phyloP scores from a whole-genome alignment of 2,888 invertebrate species.

The Lymantria dispar region DNA sequence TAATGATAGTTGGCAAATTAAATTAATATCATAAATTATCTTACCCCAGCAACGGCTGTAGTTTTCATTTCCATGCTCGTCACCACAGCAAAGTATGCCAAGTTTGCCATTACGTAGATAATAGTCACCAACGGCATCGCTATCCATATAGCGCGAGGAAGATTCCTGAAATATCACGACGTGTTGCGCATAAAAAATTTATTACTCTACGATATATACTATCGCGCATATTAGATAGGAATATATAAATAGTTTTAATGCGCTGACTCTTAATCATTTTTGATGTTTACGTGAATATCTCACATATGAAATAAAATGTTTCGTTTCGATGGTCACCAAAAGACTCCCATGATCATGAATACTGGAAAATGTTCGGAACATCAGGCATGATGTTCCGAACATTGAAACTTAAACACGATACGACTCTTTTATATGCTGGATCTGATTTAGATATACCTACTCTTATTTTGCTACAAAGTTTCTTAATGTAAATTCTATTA shows the following conservation, averaged over 20 bases:
- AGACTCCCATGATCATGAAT: too few species aligned
- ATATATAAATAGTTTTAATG: background rate
- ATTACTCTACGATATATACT: constrained; percentile 6
- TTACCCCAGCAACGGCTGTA: constrained; percentile 93
- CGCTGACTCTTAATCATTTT: too few species aligned
- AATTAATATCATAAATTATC: constrained; percentile 36
- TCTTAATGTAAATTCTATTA: too few species aligned
- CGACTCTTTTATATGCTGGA: too few species aligned
- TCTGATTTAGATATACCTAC: too few species aligned
- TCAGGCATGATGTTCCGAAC: too few species aligned
- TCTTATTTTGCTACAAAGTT: too few species aligned
- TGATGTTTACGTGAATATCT: too few species aligned
- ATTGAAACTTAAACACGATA: too few species aligned
- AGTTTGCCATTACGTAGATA: constrained; percentile 94
- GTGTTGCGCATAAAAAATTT: constrained; percentile 19
- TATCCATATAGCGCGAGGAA: constrained; percentile 96
- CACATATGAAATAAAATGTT: too few species aligned
- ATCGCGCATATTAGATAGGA: background rate
- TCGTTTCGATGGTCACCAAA: too few species aligned
- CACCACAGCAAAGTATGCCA: constrained; percentile 95
- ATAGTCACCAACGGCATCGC: constrained; percentile 94
- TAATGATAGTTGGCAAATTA: background rate
- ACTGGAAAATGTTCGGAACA: too few species aligned
- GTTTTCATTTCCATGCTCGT: constrained; percentile 90
- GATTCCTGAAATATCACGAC: constrained; percentile 85